Evolutionary conservation across 2,113 vertebrate species (phyloP).

Genomic region (Machaerirhynchus nigripectus): DNA sequence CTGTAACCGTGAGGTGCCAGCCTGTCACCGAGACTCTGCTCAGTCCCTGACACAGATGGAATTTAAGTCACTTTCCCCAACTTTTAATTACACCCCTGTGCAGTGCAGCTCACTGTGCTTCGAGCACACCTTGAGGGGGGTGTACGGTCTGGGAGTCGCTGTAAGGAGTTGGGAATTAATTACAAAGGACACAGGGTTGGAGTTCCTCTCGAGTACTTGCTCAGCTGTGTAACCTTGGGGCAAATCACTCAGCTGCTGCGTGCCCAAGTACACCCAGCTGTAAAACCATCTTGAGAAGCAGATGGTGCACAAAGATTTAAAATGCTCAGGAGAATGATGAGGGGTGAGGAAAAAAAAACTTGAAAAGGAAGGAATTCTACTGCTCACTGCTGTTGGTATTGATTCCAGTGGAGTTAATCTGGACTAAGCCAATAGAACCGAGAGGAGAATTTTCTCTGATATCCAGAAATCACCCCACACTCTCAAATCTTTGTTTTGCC

Average conservation of each 20-base stretch:
- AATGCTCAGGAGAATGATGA: neutral
- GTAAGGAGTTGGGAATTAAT: neutral
- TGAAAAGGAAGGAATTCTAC: neutral
- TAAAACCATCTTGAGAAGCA: slow-evolving; percentile 41
- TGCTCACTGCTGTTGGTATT: neutral
- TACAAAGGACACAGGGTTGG: neutral
- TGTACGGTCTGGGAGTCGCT: neutral
- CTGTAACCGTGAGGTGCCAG: neutral
- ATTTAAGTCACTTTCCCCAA: neutral
- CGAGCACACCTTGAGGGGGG: neutral
- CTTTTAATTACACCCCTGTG: neutral
- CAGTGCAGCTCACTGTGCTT: neutral
- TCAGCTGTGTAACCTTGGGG: slow-evolving; percentile 42
- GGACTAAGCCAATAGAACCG: neutral
- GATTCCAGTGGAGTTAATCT: neutral
- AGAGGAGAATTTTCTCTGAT: neutral
- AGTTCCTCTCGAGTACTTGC: neutral
- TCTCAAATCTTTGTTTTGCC: neutral
- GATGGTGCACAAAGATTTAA: slow-evolving; percentile 20
- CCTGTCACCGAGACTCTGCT: neutral
- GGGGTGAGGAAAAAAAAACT: neutral
- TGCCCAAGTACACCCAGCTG: slow-evolving; percentile 34
- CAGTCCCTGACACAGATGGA: neutral
- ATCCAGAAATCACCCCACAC: neutral
- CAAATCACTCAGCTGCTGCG: slow-evolving; percentile 13